Evolutionary conservation across 1,140 invertebrate genomes (phyloP), one percentile per base, ranked within the genome.

Genomic region (Drosophila pectinifera): DNA sequence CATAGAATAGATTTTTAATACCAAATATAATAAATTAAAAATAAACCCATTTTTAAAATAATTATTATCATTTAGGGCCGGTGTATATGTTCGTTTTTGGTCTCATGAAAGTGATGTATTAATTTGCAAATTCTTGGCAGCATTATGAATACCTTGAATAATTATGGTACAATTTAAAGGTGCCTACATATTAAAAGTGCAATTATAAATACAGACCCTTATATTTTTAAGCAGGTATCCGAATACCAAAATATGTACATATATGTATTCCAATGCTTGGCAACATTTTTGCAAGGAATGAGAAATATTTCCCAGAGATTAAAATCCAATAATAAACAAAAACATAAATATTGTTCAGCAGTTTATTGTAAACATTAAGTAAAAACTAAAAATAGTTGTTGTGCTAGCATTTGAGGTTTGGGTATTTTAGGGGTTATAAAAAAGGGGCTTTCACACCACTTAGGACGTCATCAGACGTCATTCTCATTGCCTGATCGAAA

Each of bases 261-360:
- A 2, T 0, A 49, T 4, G 36, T 51, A 51, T 36, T 51, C 28
- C 28, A 36, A 51, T 36, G 20, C 31, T 51, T 51, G 49, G 49
- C 49, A 51, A 51, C 49, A 36, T 36, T 36, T 36, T 51, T 18
- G 49, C 49, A 4, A 51, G 14, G 13, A 51, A 51, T 51, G 49
- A 36, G 13, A 51, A 51, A 34, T 36, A 51, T 51, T 51, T 51
- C 20, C 31, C 49, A 31, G 28, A 36, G 7, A 36, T 51, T 7
- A 51, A 51, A 51, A 51, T 51, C 22, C 18, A 51, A 51, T 36
- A 51, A 51, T 36, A 53, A 53, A 53, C 49, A 36, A 53, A 53
- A 53, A 10, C 49, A 53, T 20, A 53, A 51, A 51, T 51, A 51
- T 51, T 14, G 16, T 51, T 51, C 49, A 53, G 22, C 8, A 36